These are phyloP conservation scores for Eilema sororculum DNA, from an alignment of 2,888 invertebrate species.

Conservation along the genomic window DNA sequence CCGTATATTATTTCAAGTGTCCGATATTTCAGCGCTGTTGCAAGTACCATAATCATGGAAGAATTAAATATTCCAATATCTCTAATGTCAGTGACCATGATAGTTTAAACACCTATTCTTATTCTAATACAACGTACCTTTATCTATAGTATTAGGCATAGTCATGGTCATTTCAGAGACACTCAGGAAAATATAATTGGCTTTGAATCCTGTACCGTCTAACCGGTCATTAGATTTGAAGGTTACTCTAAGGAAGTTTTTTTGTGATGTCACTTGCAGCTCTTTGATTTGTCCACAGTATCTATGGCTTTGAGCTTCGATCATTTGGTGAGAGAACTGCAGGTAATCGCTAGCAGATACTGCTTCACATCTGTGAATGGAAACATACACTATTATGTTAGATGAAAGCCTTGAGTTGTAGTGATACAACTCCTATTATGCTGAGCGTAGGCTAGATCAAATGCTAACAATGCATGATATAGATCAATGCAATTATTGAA, in stretches of 20 bases:
- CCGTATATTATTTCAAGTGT: too few relatives aligned
- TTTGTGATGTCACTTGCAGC: slow-evolving; percentile 93
- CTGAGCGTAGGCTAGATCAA: neutral
- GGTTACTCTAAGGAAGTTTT: slow-evolving; percentile 96
- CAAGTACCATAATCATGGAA: too few relatives aligned
- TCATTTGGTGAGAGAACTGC: slow-evolving; percentile 97
- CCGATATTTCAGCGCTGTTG: too few relatives aligned
- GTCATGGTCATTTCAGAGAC: slow-evolving; percentile 88
- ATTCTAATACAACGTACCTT: slow-evolving; percentile 54
- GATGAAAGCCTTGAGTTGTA: neutral
- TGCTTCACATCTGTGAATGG: slow-evolving; percentile 92
- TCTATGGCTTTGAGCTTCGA: slow-evolving; percentile 92
- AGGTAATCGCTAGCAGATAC: slow-evolving; percentile 97
- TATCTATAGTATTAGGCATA: slow-evolving; percentile 68
- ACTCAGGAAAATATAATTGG: slow-evolving; percentile 94
- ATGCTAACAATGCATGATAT: neutral
- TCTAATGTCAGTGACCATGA: too few relatives aligned
- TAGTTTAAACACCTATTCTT: too few relatives aligned
- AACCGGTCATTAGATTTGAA: slow-evolving; percentile 97
- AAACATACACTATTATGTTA: neutral
- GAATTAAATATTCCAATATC: too few relatives aligned
- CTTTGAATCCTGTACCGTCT: slow-evolving; percentile 97
- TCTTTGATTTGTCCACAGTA: slow-evolving; percentile 94
- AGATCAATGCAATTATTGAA: too few relatives aligned
- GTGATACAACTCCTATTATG: too few relatives aligned